Evolutionary conservation across 2,113 vertebrate genomes (phyloP).

Genomic region (Leucoraja erinaceus): DNA sequence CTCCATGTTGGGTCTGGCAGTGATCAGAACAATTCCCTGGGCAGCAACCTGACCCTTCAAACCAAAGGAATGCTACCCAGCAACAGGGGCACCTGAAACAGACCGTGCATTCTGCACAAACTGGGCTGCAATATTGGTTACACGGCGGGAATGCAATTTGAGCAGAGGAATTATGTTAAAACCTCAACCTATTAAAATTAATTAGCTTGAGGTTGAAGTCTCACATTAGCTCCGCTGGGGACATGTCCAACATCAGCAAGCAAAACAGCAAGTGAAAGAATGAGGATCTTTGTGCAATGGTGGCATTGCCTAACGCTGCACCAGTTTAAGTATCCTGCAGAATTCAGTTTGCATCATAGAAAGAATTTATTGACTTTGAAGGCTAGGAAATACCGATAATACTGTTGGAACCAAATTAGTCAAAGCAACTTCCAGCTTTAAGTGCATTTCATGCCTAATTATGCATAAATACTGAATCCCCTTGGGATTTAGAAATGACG

Average conservation of each 20-base stretch:
- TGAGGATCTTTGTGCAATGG: neutral
- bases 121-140: neutral
- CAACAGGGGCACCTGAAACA: neutral
- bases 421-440: neutral
- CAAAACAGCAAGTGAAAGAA: neutral
- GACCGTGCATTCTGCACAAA: neutral
- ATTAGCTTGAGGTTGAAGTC: neutral
- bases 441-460: neutral
- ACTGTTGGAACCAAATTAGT: neutral
- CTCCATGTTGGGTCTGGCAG: too few relatives aligned
- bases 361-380: neutral
- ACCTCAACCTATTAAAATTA: neutral
- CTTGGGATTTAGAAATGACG: slow-evolving; percentile 14
- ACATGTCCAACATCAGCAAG: neutral
- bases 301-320: too few relatives aligned
- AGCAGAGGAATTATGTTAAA: neutral
- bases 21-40: too few relatives aligned
- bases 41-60: neutral
- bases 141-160: neutral
- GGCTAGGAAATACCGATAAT: neutral
- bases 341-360: neutral
- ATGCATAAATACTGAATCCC: neutral
- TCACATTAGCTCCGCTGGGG: neutral
- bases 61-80: neutral
- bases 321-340: too few relatives aligned